These are phyloP conservation scores for Lysiphlebus fabarum DNA, from an alignment of 1,140 invertebrate species.

Conservation along the genomic window DNA sequence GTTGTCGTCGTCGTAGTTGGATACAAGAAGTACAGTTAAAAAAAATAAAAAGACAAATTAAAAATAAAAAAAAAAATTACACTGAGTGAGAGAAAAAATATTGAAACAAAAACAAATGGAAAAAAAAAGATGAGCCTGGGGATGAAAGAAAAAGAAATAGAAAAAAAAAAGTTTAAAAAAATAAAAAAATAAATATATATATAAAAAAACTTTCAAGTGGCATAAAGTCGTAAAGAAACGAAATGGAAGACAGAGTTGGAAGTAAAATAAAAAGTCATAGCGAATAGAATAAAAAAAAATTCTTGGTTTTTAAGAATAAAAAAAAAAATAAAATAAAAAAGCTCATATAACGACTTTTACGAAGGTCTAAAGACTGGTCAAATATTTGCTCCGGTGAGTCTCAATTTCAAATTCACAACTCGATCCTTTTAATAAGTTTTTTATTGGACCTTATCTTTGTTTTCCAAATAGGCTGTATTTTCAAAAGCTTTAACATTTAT, in stretches of 20 bases:
- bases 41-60: not conserved
- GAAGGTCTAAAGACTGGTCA: constrained; percentile 22
- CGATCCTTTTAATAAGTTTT: constrained; percentile 25
- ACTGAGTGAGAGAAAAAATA: not conserved
- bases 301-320: not conserved
- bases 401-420: not conserved
- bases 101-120: not conserved
- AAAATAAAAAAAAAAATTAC: not conserved
- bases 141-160: not conserved
- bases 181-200: not conserved
- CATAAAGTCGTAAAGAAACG: constrained; percentile 24
- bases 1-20: too few relatives aligned
- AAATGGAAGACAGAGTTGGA: constrained; percentile 14
- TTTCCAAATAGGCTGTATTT: constrained; percentile 2
- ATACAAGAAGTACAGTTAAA: too few relatives aligned
- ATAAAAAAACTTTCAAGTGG: constrained; percentile 12
- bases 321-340: not conserved
- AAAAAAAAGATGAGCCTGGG: constrained; percentile 2
- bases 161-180: not conserved
- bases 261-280: not conserved
- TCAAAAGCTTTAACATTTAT: too few relatives aligned
- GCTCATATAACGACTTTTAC: constrained; percentile 13
- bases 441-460: constrained; percentile 25
- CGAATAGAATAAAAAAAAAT: not conserved
- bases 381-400: constrained; percentile 24